These are phyloP conservation scores for Mastigias papua DNA, from an alignment of 30 jellyfish, hydroid and myxozoan species.

Conservation along the genomic window DNA sequence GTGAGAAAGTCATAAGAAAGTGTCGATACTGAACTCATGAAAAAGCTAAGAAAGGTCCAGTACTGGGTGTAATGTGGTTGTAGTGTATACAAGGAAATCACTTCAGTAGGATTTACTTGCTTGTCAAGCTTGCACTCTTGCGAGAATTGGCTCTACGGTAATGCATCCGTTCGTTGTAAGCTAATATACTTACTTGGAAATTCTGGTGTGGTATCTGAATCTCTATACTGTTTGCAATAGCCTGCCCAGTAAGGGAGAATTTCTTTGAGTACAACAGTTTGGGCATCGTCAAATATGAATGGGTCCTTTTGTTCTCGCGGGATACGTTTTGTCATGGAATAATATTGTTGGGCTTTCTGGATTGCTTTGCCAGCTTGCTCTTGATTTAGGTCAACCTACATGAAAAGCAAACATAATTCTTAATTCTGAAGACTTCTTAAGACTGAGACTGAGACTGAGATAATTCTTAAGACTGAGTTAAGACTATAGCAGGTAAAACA, in stretches of 20 bases:
- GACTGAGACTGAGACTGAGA: too few species aligned
- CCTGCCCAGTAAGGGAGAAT: conserved; percentile 89
- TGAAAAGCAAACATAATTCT: not conserved
- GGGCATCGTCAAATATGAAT: conserved; percentile 83
- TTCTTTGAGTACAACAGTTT: conserved; percentile 72
- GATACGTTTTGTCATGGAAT: conserved; percentile 49
- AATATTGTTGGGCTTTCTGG: conserved; percentile 73
- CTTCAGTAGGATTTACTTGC: too few species aligned
- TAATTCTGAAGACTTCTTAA: too few species aligned
- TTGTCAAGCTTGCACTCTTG: too few species aligned
- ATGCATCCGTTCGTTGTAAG: too few species aligned
- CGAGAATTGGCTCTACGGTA: not conserved
- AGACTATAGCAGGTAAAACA: too few species aligned
- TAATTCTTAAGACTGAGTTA: too few species aligned
- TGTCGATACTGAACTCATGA: too few species aligned
- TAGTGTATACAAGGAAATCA: too few species aligned
- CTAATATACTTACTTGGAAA: conserved; percentile 49
- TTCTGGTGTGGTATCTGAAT: conserved; percentile 49
- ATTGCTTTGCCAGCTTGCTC: conserved; percentile 79
- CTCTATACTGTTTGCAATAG: conserved; percentile 45
- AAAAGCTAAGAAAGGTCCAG: too few species aligned
- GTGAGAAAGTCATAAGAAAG: too few species aligned
- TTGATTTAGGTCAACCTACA: conserved; percentile 81
- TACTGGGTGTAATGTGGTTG: too few species aligned
- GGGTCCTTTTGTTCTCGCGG: conserved; percentile 81